Evolutionary conservation across 2,113 vertebrate genomes (phyloP).

Genomic region (Caracal caracal): DNA sequence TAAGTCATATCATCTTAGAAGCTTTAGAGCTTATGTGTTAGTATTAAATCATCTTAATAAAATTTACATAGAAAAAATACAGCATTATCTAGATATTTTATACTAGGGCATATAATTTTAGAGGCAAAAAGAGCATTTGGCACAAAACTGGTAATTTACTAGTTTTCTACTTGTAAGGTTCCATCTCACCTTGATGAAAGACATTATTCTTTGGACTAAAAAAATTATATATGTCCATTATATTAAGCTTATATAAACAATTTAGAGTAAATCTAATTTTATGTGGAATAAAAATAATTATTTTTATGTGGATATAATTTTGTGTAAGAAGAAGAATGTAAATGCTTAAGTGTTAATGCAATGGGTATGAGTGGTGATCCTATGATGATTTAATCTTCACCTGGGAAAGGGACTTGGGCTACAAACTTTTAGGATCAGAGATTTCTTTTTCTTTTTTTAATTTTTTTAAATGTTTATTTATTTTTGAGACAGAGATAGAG

Average conservation of each 20-base stretch:
- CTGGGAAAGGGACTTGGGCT: background rate
- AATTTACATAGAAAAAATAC: background rate
- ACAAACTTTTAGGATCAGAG: background rate
- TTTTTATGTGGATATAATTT: background rate
- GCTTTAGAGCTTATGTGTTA: background rate
- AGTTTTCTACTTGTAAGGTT: background rate
- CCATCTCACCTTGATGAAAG: background rate
- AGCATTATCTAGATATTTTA: background rate
- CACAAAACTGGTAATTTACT: background rate
- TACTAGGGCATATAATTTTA: background rate
- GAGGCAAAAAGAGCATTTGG: background rate
- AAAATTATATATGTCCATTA: background rate
- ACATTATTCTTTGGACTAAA: background rate
- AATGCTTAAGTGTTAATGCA: background rate
- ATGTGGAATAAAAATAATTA: background rate
- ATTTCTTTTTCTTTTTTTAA: background rate
- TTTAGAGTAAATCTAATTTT: background rate
- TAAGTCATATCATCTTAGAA: background rate
- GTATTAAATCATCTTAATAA: background rate
- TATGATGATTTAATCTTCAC: background rate
- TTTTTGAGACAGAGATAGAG: too few relatives aligned
- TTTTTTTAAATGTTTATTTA: too few relatives aligned
- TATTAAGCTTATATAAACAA: background rate
- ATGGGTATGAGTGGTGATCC: background rate
- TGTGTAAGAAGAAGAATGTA: background rate